Percentiles rank a stretch among this genome's conserved stretches.
Conservation (phyloP, 2,888 invertebrate species). For the Eucera pruinosa region DNA sequence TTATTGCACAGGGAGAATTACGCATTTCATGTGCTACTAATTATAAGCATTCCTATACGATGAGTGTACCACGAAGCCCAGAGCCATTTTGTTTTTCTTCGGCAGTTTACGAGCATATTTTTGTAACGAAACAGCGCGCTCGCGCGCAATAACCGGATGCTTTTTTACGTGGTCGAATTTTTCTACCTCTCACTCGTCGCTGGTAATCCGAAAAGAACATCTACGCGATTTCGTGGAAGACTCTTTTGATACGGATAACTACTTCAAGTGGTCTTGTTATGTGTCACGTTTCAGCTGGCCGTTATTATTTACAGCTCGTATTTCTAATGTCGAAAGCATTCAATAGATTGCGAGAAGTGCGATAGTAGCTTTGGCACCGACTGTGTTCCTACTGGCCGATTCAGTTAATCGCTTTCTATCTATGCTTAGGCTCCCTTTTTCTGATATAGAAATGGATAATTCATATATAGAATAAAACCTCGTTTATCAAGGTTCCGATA, state of each 20-base stretch:
- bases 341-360: constrained; percentile 19
- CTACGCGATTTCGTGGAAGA: constrained; percentile 39
- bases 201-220: constrained; percentile 22
- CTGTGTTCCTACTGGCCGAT: neutral
- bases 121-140: constrained; percentile 6
- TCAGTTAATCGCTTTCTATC: constrained; percentile 10
- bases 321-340: constrained; percentile 51
- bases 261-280: constrained; percentile 19
- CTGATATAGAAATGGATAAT: too few relatives aligned
- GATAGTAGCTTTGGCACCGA: constrained; percentile 2
- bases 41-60: constrained; percentile 42
- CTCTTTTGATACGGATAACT: constrained; percentile 37
- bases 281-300: constrained; percentile 39
- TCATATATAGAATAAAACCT: too few relatives aligned
- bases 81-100: constrained; percentile 45
- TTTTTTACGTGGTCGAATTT: constrained; percentile 27
- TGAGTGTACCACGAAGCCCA: constrained; percentile 12
- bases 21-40: constrained; percentile 42
- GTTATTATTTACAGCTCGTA: constrained; percentile 40
- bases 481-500: too few relatives aligned
- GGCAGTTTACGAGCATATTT: constrained; percentile 46
- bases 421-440: neutral
- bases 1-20: constrained; percentile 30
- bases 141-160: constrained; percentile 12
- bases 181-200: neutral